Base-by-base conservation (phyloP, 1,140 invertebrate species). In the Rhizoglyphus robini region DNA sequence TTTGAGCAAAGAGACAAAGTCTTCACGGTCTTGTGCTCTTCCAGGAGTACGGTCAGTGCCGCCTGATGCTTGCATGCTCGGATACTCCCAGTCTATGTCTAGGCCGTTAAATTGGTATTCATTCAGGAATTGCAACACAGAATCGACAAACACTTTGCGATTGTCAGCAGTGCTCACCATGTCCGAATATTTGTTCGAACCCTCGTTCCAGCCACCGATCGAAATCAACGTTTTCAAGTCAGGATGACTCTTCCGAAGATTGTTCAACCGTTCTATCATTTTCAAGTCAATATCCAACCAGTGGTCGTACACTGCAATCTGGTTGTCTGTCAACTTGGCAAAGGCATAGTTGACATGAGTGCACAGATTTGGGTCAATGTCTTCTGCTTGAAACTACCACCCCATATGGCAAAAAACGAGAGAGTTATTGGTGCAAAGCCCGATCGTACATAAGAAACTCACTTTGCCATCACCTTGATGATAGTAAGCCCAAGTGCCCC, bases 181-280 rank as follows among this genome's bases (percentile, higher is more conserved):
- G 0, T 75, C 76, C 0, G 88, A 90, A 73, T 88, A 91, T 70
- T 87, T 88, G 25, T 71, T 71, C 20, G 48, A 58, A 0, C 87
- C 88, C 75, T 90, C 87, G 71, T 88, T 89, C 88, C 88, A 91
- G 1, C 87, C 86, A 41, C 87, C 87, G 62, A 88, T 82, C 0
- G 84, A 83, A 0, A 87, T 70, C 18, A 88, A 51, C 0, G 80
- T 76, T 71, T 87, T 88, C 0, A 83, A 63, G 0, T 76, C 73
- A 0, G 84, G 81, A 71, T 84, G 87, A 8, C 69, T 63, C 11
- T 79, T 63, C 69, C 82, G 85, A 25, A 85, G 70, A 0, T 69
- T 68, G 20, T 68, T 74, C 61, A 76, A 75, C 36, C 75, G 57
- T 57, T 70, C 76, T 76, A 88, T 93, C 0, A 88, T 88, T 71